phyloP scores from a whole-genome alignment of 1,140 invertebrate species.

The Nilaparvata lugens region DNA sequence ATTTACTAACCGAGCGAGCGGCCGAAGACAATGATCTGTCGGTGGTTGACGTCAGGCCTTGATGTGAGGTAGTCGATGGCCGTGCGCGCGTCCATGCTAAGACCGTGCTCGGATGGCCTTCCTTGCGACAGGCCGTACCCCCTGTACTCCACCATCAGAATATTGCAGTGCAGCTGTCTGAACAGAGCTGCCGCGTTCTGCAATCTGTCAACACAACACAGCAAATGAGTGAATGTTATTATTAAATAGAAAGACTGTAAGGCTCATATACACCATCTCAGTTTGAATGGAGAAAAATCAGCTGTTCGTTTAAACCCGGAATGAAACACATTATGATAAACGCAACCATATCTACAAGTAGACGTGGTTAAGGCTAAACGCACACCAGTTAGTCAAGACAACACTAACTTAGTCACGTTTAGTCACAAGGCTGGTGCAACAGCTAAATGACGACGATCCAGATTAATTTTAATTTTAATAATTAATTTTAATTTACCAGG shows the following conservation, averaged over 20 bases:
- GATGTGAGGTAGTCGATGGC: conserved; percentile 75
- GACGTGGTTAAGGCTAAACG: neutral
- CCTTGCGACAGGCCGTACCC: conserved; percentile 92
- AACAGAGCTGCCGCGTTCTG: conserved; percentile 71
- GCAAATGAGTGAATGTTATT: conserved; percentile 13
- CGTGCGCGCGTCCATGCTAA: conserved; percentile 80
- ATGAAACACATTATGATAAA: too few species aligned
- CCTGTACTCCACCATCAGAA: conserved; percentile 85
- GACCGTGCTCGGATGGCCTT: conserved; percentile 70
- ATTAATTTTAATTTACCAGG: too few species aligned
- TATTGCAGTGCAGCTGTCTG: conserved; percentile 69
- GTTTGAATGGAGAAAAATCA: too few species aligned
- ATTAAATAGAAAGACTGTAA: neutral
- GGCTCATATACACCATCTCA: neutral
- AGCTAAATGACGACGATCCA: too few species aligned
- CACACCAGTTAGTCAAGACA: neutral
- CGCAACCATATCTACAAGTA: too few species aligned
- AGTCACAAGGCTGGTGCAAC: too few species aligned
- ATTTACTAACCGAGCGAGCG: conserved; percentile 64
- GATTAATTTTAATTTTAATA: too few species aligned
- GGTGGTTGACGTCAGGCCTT: conserved; percentile 71
- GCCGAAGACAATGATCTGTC: conserved; percentile 86
- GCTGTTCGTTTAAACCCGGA: too few species aligned
- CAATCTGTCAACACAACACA: conserved; percentile 41
- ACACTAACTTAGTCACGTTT: neutral